Conservation (phyloP, 2,797 vertebrate genomes). For the Taeniopygia guttata region DNA sequence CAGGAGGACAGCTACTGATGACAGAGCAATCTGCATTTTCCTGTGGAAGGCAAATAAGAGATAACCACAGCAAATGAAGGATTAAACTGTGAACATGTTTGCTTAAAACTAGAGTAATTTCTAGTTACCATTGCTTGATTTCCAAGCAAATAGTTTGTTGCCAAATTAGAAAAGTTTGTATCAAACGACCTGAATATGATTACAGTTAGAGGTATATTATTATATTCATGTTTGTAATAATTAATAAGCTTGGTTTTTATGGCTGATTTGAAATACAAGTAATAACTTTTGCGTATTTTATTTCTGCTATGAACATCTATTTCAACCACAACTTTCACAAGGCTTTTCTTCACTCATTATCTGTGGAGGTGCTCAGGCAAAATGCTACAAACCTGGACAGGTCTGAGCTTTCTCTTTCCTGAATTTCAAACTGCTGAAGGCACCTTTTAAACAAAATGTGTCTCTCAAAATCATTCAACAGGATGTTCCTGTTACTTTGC, state of each 20-base stretch:
- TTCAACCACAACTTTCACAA: conserved; percentile 45
- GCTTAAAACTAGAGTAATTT: conserved; percentile 24
- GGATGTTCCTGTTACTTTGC: neutral
- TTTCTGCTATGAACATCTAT: conserved; percentile 13
- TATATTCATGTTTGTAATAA: conserved; percentile 32
- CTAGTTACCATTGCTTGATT: conserved; percentile 21
- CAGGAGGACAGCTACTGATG: neutral
- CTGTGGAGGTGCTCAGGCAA: conserved; percentile 58
- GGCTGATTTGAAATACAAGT: conserved; percentile 19
- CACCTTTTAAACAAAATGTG: conserved; percentile 55
- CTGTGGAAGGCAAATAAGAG: neutral
- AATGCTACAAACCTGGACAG: conserved; percentile 65
- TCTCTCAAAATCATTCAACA: conserved; percentile 20
- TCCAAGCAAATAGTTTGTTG: conserved; percentile 43
- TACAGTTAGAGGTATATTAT: conserved; percentile 33
- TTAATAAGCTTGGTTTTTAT: conserved; percentile 49
- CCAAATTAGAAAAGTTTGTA: conserved; percentile 54
- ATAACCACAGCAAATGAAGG: conserved; percentile 30
- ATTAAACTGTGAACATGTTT: conserved; percentile 26
- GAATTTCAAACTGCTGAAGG: conserved; percentile 64
- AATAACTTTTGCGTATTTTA: neutral
- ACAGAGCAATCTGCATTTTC: neutral
- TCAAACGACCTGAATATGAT: conserved; percentile 38
- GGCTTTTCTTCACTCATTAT: conserved; percentile 46
- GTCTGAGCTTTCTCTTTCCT: conserved; percentile 50